A percentile compares a stretch with the other conserved stretches of the same genome.
phyloP scores from a whole-genome alignment of 2,113 vertebrate genomes.

The Coptodon bakossiorum region DNA sequence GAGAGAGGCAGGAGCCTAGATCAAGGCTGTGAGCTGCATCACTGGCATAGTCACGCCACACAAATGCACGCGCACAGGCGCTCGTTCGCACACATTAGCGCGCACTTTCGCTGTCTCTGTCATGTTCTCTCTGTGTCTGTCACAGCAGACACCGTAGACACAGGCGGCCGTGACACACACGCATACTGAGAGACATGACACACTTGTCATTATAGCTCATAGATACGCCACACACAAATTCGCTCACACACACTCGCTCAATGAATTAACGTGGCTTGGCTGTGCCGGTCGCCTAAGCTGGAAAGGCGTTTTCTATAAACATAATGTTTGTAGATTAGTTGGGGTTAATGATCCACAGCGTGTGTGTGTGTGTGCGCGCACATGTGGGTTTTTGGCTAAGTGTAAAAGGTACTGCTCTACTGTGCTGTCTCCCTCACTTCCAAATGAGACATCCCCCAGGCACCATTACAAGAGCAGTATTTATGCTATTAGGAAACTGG shows the following conservation, averaged over 20 bases:
- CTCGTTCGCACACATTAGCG: background rate
- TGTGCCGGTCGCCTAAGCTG: background rate
- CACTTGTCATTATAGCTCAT: background rate
- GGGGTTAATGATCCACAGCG: slow-evolving; percentile 50
- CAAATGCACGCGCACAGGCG: background rate
- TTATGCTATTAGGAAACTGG: slow-evolving; percentile 51
- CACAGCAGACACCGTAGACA: slow-evolving; percentile 27
- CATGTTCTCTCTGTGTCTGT: slow-evolving; percentile 46
- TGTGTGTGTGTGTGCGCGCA: background rate
- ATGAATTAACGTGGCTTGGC: slow-evolving; percentile 32
- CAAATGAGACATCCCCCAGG: slow-evolving; percentile 48
- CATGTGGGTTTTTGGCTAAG: slow-evolving; percentile 23
- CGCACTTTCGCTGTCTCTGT: background rate
- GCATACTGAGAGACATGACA: slow-evolving; percentile 28
- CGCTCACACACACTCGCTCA: background rate
- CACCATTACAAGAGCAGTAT: slow-evolving; percentile 46
- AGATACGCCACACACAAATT: background rate
- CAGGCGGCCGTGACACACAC: slow-evolving; percentile 11
- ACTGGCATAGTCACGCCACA: slow-evolving; percentile 4
- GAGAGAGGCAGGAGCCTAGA: slow-evolving; percentile 57
- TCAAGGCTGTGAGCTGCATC: slow-evolving; percentile 53
- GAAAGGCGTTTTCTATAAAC: slow-evolving; percentile 45
- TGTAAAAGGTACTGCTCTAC: slow-evolving; percentile 21
- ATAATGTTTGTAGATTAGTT: slow-evolving; percentile 65
- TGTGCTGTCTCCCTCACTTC: slow-evolving; percentile 15